These are phyloP conservation scores for Enhydra lutris DNA, from an alignment of 2,113 vertebrate species.

Conservation along the genomic window DNA sequence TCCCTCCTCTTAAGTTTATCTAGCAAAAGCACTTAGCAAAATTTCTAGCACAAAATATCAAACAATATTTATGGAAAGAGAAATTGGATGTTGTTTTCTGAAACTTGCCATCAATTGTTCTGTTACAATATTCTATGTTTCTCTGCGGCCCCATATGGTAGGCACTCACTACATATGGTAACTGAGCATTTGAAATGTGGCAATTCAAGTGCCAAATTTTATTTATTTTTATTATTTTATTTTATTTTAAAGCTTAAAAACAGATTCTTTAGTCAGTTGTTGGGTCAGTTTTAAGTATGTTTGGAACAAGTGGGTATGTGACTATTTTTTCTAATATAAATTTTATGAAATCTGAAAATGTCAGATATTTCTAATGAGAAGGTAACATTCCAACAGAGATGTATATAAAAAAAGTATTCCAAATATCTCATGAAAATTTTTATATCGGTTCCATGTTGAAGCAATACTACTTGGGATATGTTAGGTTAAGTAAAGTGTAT, in stretches of 20 bases:
- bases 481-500: neutral
- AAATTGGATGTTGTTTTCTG: neutral
- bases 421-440: neutral
- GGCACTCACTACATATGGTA: rapidly evolving
- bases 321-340: neutral
- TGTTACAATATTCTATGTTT: neutral
- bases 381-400: neutral
- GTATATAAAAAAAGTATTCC: neutral
- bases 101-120: neutral
- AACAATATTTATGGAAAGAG: neutral
- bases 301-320: neutral
- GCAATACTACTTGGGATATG: neutral
- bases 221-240: neutral
- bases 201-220: neutral
- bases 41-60: neutral
- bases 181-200: neutral
- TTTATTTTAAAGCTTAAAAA: neutral
- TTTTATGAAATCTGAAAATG: neutral
- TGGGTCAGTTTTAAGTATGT: neutral
- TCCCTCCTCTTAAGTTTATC: neutral
- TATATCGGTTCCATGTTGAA: neutral
- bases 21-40: neutral
- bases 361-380: neutral
- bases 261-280: neutral
- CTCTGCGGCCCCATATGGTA: neutral